phyloP scores from a whole-genome alignment of 2,113 vertebrate genomes.

The Caranx ignobilis region DNA sequence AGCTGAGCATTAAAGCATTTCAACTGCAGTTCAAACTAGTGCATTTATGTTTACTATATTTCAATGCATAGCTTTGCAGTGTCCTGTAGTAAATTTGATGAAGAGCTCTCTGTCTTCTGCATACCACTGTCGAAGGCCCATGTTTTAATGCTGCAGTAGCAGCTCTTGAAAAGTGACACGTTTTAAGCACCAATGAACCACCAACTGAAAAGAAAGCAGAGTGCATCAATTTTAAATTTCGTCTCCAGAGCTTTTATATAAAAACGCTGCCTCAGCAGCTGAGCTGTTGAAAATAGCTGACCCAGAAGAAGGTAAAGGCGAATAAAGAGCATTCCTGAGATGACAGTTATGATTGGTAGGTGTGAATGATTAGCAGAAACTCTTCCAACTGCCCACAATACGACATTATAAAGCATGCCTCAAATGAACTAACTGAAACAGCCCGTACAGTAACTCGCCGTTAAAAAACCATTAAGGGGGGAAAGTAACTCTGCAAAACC shows the following conservation, averaged over 20 bases:
- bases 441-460: constrained; percentile 63
- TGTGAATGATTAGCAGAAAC: constrained; percentile 75
- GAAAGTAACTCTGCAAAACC: constrained; percentile 73
- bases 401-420: constrained; percentile 66
- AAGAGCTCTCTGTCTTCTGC: background rate
- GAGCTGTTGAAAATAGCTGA: constrained; percentile 66
- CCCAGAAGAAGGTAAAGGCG: constrained; percentile 43
- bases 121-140: background rate
- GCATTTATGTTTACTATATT: background rate
- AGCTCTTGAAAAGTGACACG: background rate
- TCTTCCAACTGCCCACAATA: constrained; percentile 64
- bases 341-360: constrained; percentile 78
- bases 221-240: constrained; percentile 43
- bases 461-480: constrained; percentile 72
- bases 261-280: constrained; percentile 29
- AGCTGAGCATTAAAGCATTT: background rate
- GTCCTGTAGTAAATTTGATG: background rate
- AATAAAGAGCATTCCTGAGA: constrained; percentile 64
- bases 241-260: constrained; percentile 35
- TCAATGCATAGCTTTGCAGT: background rate
- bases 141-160: constrained; percentile 19
- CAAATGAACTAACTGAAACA: constrained; percentile 59
- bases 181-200: constrained; percentile 46
- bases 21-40: background rate
- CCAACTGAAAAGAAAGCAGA: constrained; percentile 53